Evolutionary conservation across 2,888 invertebrate genomes (phyloP).

Genomic region (Sycophila texana): DNA sequence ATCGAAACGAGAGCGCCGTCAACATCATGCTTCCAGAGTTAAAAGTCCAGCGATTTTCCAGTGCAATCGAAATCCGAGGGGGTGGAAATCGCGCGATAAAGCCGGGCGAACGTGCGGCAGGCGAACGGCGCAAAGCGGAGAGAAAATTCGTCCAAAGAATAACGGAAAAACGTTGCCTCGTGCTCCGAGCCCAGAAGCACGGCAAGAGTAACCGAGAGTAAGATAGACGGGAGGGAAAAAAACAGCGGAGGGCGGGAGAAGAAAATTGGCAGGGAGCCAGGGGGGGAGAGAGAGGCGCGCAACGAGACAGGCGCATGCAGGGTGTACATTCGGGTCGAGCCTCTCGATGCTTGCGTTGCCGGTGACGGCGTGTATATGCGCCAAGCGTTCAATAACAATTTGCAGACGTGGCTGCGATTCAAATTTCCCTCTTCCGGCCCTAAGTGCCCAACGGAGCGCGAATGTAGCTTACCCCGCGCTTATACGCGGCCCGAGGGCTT

Average conservation of each 20-base stretch:
- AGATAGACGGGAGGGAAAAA: neutral
- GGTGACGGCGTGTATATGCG: neutral
- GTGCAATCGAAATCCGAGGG: neutral
- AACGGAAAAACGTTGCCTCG: neutral
- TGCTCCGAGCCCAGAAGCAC: neutral
- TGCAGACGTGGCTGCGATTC: slow-evolving; percentile 61
- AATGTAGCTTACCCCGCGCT: too few species aligned
- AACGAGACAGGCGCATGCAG: neutral
- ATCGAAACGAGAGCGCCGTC: neutral
- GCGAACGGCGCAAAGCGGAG: neutral
- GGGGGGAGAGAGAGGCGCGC: neutral
- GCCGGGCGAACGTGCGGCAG: neutral
- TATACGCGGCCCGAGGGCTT: neutral
- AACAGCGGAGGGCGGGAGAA: neutral
- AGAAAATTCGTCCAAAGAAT: neutral
- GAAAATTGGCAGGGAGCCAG: slow-evolving; percentile 16
- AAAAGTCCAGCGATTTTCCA: neutral
- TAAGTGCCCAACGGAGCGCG: slow-evolving; percentile 1
- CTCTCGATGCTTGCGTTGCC: neutral
- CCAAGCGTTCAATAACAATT: slow-evolving; percentile 65
- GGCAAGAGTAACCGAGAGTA: neutral
- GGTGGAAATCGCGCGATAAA: neutral
- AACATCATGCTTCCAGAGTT: neutral
- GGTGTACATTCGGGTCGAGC: slow-evolving; percentile 29
- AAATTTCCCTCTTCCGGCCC: slow-evolving; percentile 55